A percentile compares a stretch with the other conserved stretches of the same genome.
These are phyloP conservation scores for Tromatobia lineatoria DNA, from an alignment of 2,888 invertebrate species.

Conservation along the genomic window DNA sequence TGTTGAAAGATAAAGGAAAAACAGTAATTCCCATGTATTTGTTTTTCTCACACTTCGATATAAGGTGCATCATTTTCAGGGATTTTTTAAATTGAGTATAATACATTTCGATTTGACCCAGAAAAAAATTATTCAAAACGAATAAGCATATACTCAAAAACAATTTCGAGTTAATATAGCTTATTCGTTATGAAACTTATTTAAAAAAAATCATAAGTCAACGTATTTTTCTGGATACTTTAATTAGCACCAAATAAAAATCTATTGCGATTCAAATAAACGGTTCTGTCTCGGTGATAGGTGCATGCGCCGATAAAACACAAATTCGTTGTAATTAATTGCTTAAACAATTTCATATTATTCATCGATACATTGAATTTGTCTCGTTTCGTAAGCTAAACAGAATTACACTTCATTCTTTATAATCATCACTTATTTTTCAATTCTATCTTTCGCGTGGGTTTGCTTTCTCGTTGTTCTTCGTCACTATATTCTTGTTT, in stretches of 20 bases:
- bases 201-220: background rate
- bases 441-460: slow-evolving; percentile 44
- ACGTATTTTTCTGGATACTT: background rate
- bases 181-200: background rate
- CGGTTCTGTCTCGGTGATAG: background rate
- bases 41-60: slow-evolving; percentile 17
- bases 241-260: slow-evolving; percentile 11
- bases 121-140: background rate
- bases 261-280: slow-evolving; percentile 7
- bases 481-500: slow-evolving; percentile 10
- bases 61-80: background rate
- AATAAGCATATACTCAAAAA: background rate
- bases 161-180: no score
- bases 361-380: slow-evolving; percentile 82
- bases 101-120: background rate
- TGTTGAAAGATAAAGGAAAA: slow-evolving; percentile 28
- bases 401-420: slow-evolving; percentile 61
- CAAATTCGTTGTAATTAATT: slow-evolving; percentile 59
- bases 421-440: slow-evolving; percentile 30
- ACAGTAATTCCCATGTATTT: slow-evolving; percentile 41
- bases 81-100: background rate
- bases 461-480: slow-evolving; percentile 45
- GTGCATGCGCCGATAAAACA: background rate
- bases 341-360: slow-evolving; percentile 82
- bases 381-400: slow-evolving; percentile 68